phyloP scores from a whole-genome alignment of 2,797 vertebrate species.

The Pelodytes ibericus region DNA sequence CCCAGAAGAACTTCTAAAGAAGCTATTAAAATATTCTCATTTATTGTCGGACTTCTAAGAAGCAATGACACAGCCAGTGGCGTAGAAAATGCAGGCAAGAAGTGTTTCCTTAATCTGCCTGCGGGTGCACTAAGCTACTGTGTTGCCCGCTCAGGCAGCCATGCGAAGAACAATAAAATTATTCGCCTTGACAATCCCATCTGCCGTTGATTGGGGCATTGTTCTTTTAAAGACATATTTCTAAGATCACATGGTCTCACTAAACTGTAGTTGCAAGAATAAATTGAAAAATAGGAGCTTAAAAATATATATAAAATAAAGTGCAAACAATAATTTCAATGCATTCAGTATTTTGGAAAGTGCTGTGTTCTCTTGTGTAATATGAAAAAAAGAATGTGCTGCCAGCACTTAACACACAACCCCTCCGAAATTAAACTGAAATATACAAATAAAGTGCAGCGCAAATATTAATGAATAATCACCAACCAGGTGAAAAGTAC shows the following conservation, averaged over 20 bases:
- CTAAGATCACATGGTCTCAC: not conserved
- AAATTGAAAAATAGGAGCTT: too few species aligned
- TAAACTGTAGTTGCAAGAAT: too few species aligned
- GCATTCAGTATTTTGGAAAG: too few species aligned
- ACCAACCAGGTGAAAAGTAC: too few species aligned
- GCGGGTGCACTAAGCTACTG: conserved; percentile 15
- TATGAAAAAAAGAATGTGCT: too few species aligned
- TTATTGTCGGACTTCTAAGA: conserved; percentile 24
- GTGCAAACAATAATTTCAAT: too few species aligned
- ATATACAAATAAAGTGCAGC: too few species aligned
- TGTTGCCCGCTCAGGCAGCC: conserved; percentile 30
- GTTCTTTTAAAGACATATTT: conserved; percentile 28
- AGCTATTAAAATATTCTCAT: conserved; percentile 22
- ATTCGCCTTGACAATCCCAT: conserved; percentile 71
- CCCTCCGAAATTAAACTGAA: too few species aligned
- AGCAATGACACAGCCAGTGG: conserved; percentile 22
- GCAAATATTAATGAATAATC: too few species aligned
- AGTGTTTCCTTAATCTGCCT: conserved; percentile 31
- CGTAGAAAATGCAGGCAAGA: conserved; percentile 5
- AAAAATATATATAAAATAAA: too few species aligned
- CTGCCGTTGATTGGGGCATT: conserved; percentile 64
- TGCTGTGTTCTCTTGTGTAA: too few species aligned
- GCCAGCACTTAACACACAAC: too few species aligned
- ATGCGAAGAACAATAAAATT: conserved; percentile 66
- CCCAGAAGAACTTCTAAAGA: conserved; percentile 22